Percentiles rank a stretch among this genome's conserved stretches.
phyloP scores from a whole-genome alignment of 2,113 vertebrate genomes.

The Pseudolaguvia tuberculata region DNA sequence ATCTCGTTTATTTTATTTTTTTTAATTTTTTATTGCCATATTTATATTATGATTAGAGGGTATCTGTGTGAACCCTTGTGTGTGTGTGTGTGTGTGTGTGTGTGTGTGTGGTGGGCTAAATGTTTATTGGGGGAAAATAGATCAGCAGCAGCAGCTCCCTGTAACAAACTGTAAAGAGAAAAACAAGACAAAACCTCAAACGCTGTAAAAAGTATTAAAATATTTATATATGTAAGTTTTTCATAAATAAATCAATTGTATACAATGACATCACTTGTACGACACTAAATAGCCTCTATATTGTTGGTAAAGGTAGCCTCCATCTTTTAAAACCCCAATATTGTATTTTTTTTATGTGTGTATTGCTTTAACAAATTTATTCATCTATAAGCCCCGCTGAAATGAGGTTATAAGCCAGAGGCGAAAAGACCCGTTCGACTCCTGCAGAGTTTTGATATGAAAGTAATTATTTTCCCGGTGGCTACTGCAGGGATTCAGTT shows the following conservation, averaged over 20 bases:
- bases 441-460: slow-evolving; percentile 99
- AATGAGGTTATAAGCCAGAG: slow-evolving; percentile 91
- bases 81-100: slow-evolving; percentile 56
- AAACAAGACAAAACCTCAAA: slow-evolving; percentile 80
- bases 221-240: slow-evolving; percentile 99
- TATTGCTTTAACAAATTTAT: slow-evolving; percentile 99
- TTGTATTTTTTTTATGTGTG: slow-evolving; percentile 79
- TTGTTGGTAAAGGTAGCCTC: slow-evolving; percentile 61
- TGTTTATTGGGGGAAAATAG: slow-evolving; percentile 56
- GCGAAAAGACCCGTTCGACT: slow-evolving; percentile 95
- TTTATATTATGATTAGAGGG: slow-evolving; percentile 55
- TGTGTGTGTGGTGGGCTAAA: slow-evolving; percentile 55
- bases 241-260: slow-evolving; percentile 92
- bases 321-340: slow-evolving; percentile 72
- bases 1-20: slow-evolving; percentile 21
- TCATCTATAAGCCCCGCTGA: slow-evolving; percentile 79
- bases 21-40: slow-evolving; percentile 53
- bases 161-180: slow-evolving; percentile 71
- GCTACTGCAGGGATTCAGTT: slow-evolving; percentile 98
- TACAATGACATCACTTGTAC: slow-evolving; percentile 72
- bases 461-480: slow-evolving; percentile 99
- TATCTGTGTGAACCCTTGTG: no score
- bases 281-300: slow-evolving; percentile 67
- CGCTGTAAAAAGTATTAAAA: slow-evolving; percentile 97
- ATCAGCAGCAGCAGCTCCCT: slow-evolving; percentile 60